Evolutionary conservation across 2,888 invertebrate genomes (phyloP).

Genomic region (Gisinianus flammeolus): DNA sequence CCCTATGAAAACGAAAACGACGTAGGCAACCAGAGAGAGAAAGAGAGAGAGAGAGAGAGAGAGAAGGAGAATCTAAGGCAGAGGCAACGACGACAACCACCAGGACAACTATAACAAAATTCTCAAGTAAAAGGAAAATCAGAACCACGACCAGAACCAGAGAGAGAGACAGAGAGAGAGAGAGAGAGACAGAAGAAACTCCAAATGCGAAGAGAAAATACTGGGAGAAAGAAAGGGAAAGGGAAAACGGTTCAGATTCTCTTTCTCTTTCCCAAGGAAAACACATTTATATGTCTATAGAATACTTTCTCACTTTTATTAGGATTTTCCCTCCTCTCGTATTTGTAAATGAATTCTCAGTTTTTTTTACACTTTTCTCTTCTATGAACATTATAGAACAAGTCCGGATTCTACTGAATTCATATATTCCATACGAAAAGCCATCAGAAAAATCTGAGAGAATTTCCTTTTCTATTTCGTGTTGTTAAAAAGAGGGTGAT

Average conservation of each 20-base stretch:
- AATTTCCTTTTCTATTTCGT: too few species aligned
- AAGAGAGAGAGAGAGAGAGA: too few species aligned
- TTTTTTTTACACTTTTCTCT: background rate
- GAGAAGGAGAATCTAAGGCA: background rate
- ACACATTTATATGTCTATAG: background rate
- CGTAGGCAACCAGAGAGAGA: too few species aligned
- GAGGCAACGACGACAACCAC: background rate
- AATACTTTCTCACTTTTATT: background rate
- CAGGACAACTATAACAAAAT: background rate
- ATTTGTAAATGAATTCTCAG: background rate
- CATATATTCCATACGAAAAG: too few species aligned
- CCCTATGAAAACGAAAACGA: constrained; percentile 22
- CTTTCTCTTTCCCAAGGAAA: background rate
- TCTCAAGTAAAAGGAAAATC: too few species aligned
- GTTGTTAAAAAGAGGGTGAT: too few species aligned
- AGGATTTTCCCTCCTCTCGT: background rate
- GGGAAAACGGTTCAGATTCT: background rate
- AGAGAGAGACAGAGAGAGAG: background rate
- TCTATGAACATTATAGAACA: background rate
- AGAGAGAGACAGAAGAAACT: background rate
- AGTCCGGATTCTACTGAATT: too few species aligned
- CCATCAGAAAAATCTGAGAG: too few species aligned
- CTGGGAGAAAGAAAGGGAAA: background rate
- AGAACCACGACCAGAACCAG: too few species aligned
- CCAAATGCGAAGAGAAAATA: background rate